Conservation (phyloP, 2,113 vertebrate species). For the Cynoglossus semilaevis region DNA sequence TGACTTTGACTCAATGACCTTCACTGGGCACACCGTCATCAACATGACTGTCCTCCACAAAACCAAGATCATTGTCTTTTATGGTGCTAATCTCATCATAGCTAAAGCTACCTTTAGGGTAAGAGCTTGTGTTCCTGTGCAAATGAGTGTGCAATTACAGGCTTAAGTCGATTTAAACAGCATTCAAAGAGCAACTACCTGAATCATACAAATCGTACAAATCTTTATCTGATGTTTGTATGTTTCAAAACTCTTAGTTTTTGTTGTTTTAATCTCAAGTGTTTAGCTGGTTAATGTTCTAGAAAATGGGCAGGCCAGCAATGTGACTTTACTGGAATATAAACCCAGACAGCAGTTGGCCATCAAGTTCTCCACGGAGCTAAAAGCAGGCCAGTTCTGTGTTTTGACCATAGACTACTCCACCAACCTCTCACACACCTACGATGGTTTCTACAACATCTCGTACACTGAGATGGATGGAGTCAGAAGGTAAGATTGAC, state of each 20-base stretch:
- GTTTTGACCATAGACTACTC: conserved; percentile 82
- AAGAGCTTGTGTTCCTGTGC: neutral
- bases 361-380: conserved; percentile 75
- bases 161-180: too few species aligned
- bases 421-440: conserved; percentile 83
- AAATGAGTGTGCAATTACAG: too few species aligned
- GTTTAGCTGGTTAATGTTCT: conserved; percentile 4
- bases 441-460: conserved; percentile 90
- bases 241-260: too few species aligned
- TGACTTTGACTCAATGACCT: conserved; percentile 82
- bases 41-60: conserved; percentile 72
- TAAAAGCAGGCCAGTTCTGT: conserved; percentile 79
- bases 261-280: too few species aligned
- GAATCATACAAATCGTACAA: too few species aligned
- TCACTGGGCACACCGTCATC: conserved; percentile 82
- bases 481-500: conserved; percentile 69
- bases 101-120: conserved; percentile 73
- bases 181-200: neutral
- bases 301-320: conserved; percentile 26
- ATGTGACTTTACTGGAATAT: conserved; percentile 82
- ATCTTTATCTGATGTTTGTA: too few species aligned
- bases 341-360: conserved; percentile 86
- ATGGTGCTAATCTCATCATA: conserved; percentile 85
- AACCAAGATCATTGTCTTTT: conserved; percentile 84
- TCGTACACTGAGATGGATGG: conserved; percentile 80